Percentiles rank a stretch among this genome's conserved stretches.
Evolutionary conservation across 1,140 invertebrate genomes (phyloP).

Genomic region (Dendrolimus punctatus): DNA sequence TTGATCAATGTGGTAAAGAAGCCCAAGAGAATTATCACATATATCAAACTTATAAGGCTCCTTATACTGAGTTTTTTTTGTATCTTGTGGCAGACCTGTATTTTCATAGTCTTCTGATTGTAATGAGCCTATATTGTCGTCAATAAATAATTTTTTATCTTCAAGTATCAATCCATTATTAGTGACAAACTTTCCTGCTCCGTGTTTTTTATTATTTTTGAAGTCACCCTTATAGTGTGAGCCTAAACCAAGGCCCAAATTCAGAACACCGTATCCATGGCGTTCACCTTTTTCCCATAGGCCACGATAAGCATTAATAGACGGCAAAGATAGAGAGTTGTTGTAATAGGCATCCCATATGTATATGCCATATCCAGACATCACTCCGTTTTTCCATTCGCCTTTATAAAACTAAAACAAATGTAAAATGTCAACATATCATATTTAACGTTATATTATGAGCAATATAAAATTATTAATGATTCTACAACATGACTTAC

Average conservation of each 20-base stretch:
- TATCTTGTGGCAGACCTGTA: slow-evolving; percentile 5
- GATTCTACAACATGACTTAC: slow-evolving; percentile 37
- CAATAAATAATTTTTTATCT: slow-evolving; percentile 62
- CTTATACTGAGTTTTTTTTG: slow-evolving; percentile 16
- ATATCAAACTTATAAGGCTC: slow-evolving; percentile 47
- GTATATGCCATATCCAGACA: slow-evolving; percentile 72
- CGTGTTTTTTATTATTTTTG: slow-evolving; percentile 72
- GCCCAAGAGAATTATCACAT: slow-evolving; percentile 37
- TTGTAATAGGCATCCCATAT: slow-evolving; percentile 71
- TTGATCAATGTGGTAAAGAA: slow-evolving; percentile 49
- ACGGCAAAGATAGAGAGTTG: slow-evolving; percentile 63
- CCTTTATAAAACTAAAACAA: slow-evolving; percentile 67
- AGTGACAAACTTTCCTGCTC: slow-evolving; percentile 69
- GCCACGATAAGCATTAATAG: slow-evolving; percentile 68
- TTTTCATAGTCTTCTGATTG: slow-evolving; percentile 14
- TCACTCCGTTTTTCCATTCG: slow-evolving; percentile 71
- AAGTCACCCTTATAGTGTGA: slow-evolving; percentile 72
- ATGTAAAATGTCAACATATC: background rate
- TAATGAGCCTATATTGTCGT: slow-evolving; percentile 56
- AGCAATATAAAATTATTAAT: background rate
- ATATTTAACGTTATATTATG: background rate
- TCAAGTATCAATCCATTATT: slow-evolving; percentile 69
- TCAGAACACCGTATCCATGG: slow-evolving; percentile 67
- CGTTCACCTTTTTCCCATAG: slow-evolving; percentile 69
- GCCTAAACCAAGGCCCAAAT: slow-evolving; percentile 68